These are phyloP conservation scores for Drosophila glabriapex DNA, from an alignment of 2,888 invertebrate genomes.

Conservation along the genomic window DNA sequence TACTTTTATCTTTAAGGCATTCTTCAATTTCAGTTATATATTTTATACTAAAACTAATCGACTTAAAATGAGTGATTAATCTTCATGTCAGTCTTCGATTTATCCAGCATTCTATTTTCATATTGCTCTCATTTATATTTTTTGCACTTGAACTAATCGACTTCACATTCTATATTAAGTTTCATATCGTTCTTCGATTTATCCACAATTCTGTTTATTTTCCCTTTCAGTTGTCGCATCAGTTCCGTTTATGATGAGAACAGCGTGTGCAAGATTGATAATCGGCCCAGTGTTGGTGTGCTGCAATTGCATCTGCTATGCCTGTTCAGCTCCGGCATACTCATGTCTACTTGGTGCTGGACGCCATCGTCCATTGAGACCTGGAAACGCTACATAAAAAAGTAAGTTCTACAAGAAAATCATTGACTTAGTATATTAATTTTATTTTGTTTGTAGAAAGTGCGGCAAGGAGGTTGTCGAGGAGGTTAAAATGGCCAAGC, in stretches of 20 bases:
- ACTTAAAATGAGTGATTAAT: too few relatives aligned
- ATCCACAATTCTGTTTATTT: not conserved
- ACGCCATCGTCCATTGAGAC: constrained; percentile 93
- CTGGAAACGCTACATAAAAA: constrained; percentile 94
- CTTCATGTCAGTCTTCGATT: too few relatives aligned
- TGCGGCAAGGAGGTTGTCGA: constrained; percentile 89
- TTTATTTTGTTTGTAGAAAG: constrained; percentile 86
- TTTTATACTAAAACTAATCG: not conserved
- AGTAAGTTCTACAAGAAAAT: constrained; percentile 86
- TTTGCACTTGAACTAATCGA: not conserved
- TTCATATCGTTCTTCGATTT: not conserved
- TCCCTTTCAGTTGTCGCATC: constrained; percentile 84
- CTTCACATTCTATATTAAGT: not conserved
- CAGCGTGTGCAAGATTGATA: constrained; percentile 88
- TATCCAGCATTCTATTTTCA: too few relatives aligned
- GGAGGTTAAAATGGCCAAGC: constrained; percentile 92
- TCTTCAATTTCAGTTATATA: too few relatives aligned
- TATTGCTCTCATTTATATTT: too few relatives aligned
- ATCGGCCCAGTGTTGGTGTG: constrained; percentile 92
- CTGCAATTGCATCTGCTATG: constrained; percentile 93
- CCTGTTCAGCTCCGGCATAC: constrained; percentile 93
- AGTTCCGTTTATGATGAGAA: constrained; percentile 82
- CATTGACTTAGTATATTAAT: not conserved
- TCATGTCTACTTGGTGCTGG: constrained; percentile 98
- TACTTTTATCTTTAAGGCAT: too few relatives aligned